Conservation (phyloP, 2,888 invertebrate genomes). For the Ypsolopha sequella region DNA sequence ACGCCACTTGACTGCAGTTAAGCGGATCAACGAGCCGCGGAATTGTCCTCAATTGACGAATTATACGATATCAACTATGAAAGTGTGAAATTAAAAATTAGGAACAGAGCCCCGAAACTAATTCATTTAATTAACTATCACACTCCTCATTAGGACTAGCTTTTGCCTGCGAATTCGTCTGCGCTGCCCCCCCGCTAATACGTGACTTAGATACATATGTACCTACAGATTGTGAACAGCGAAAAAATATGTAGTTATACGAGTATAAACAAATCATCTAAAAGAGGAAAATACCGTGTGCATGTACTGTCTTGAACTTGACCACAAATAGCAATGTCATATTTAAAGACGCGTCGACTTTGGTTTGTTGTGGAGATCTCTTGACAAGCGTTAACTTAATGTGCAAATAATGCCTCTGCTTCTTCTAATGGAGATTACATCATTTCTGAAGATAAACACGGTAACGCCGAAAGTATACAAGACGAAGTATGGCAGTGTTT, state of each 20-base stretch:
- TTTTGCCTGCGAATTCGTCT: too few relatives aligned
- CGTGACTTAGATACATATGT: too few relatives aligned
- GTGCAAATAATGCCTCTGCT: conserved; percentile 40
- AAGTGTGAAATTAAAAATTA: conserved; percentile 19
- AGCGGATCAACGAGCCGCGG: conserved; percentile 28
- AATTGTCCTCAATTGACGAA: conserved; percentile 62
- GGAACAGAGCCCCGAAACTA: background rate
- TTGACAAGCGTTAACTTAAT: conserved; percentile 40
- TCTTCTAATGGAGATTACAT: conserved; percentile 41
- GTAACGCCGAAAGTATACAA: background rate
- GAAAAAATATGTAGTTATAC: too few relatives aligned
- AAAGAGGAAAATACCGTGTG: too few relatives aligned
- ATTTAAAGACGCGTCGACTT: conserved; percentile 23
- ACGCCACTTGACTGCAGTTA: conserved; percentile 22
- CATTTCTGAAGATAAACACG: conserved; percentile 18
- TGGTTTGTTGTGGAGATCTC: conserved; percentile 24
- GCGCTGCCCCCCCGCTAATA: too few relatives aligned
- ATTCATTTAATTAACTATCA: background rate
- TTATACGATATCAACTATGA: conserved; percentile 27
- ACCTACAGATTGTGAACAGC: too few relatives aligned
- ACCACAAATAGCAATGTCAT: conserved; percentile 48
- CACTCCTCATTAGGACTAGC: too few relatives aligned
- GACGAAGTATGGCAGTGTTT: background rate
- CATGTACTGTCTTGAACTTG: conserved; percentile 47
- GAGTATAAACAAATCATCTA: too few relatives aligned